Evolutionary conservation across 2,797 vertebrate genomes (phyloP).

Genomic region (Microctenopoma stevenorrisi): DNA sequence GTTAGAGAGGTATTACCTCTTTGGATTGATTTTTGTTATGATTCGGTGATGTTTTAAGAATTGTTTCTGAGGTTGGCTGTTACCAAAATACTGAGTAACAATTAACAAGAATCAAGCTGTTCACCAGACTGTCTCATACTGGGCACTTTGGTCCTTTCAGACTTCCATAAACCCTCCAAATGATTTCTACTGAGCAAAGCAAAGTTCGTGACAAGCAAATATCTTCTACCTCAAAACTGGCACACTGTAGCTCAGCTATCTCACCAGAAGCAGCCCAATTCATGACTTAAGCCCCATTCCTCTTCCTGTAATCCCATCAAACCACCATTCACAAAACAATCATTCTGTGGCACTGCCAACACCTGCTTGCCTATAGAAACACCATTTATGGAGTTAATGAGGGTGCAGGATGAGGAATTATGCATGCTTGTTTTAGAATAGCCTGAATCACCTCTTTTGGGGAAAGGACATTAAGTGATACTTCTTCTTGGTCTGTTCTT

Average conservation of each 20-base stretch:
- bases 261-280: slow-evolving; percentile 56
- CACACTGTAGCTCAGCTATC: slow-evolving; percentile 69
- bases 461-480: slow-evolving; percentile 68
- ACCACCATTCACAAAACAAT: slow-evolving; percentile 68
- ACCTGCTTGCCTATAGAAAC: slow-evolving; percentile 65
- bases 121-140: slow-evolving; percentile 61
- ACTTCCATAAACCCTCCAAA: slow-evolving; percentile 56
- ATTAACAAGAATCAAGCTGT: slow-evolving; percentile 38
- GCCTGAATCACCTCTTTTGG: slow-evolving; percentile 51
- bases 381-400: slow-evolving; percentile 73
- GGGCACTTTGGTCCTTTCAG: slow-evolving; percentile 78
- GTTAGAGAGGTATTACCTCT: slow-evolving; percentile 38
- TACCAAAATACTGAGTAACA: slow-evolving; percentile 37
- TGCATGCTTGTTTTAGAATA: slow-evolving; percentile 68
- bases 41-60: slow-evolving; percentile 47
- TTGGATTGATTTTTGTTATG: slow-evolving; percentile 35
- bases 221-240: slow-evolving; percentile 77
- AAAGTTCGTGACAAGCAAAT: slow-evolving; percentile 69
- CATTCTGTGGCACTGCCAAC: slow-evolving; percentile 39
- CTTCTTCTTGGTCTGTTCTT: slow-evolving; percentile 75
- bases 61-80: slow-evolving; percentile 44
- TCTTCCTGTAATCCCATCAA: slow-evolving; percentile 73
- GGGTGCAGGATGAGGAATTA: slow-evolving; percentile 72
- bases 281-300: slow-evolving; percentile 45
- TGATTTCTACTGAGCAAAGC: slow-evolving; percentile 58